Base-by-base conservation (phyloP, 2,888 invertebrate genomes). In the Eurytoma californica region DNA sequence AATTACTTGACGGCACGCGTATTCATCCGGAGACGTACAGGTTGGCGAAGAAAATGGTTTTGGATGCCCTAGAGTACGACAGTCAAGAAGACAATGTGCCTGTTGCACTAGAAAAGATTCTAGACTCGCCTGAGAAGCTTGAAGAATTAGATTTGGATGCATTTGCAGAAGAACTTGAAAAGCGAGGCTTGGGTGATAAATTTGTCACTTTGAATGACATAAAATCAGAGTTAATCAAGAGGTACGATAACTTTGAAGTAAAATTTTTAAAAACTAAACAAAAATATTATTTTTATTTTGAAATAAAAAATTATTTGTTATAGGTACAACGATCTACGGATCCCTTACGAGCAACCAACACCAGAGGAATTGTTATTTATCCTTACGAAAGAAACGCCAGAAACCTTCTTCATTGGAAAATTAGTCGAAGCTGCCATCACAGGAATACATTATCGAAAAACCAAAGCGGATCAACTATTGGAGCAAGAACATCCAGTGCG, bases 11-110 rank as follows among this genome's bases (percentile, higher is more conserved):
- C 88, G 98, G 98, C 0, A 98, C 99, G 0, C 93, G 99, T 84
- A 98, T 99, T 0, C 99, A 99, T 91, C 99, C 99, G 0, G 99
- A 99, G 91, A 98, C 98, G 0, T 99, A 99, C 90, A 99, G 99
- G 88, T 99, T 99, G 99, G 99, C 99, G 0, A 92, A 99, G 58
- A 99, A 99, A 91, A 99, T 99, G 99, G 99, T 99, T 0, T 98
- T 99, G 0, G 99, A 99, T 91, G 99, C 99, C 0, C 91, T 99
- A 67, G 99, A 99, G 86, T 98, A 98, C 86, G 98, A 99, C 87
- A 98, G 98, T 86, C 98, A 98, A 88, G 98, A 97, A 84, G 96
- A 96, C 0, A 98, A 98, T 91, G 98, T 98, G 0, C 98, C 98
- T 0, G 97, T 97, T 0, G 99, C 99, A 16, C 91, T 99, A 30